phyloP scores from a whole-genome alignment of 2,888 invertebrate genomes.

The Acanthosepion lycidas region DNA sequence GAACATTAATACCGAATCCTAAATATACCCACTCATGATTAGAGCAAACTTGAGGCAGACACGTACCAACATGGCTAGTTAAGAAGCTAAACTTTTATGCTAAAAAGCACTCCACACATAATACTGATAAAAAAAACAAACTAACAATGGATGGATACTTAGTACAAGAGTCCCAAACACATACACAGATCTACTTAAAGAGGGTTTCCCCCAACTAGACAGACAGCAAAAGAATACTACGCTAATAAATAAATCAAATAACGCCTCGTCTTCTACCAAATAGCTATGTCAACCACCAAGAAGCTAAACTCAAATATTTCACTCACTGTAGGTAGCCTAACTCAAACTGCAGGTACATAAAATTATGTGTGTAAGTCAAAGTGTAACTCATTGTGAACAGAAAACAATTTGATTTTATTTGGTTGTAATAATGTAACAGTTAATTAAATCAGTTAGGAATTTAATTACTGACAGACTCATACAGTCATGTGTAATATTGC shows the following conservation, averaged over 20 bases:
- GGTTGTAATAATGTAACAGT: too few species aligned
- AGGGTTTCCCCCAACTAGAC: background rate
- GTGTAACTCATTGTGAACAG: background rate
- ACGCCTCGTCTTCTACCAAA: background rate
- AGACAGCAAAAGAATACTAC: slow-evolving; percentile 2
- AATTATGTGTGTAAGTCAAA: background rate
- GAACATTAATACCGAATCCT: too few species aligned
- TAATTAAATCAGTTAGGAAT: too few species aligned
- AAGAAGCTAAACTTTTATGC: background rate
- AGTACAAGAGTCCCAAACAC: background rate
- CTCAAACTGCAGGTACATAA: background rate
- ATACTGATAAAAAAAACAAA: background rate
- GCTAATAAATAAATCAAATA: background rate
- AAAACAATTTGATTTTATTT: too few species aligned
- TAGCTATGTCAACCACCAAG: background rate
- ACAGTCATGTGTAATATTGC: too few species aligned
- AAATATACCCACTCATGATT: too few species aligned
- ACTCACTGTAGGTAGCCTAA: background rate
- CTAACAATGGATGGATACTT: background rate
- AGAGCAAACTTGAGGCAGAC: too few species aligned
- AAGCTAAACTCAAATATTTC: background rate
- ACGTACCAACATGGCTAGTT: background rate
- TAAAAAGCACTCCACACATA: background rate
- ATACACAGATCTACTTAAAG: background rate
- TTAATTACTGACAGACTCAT: too few species aligned